Conservation (phyloP, 2,797 vertebrate genomes). For the Thalassophryne amazonica region DNA sequence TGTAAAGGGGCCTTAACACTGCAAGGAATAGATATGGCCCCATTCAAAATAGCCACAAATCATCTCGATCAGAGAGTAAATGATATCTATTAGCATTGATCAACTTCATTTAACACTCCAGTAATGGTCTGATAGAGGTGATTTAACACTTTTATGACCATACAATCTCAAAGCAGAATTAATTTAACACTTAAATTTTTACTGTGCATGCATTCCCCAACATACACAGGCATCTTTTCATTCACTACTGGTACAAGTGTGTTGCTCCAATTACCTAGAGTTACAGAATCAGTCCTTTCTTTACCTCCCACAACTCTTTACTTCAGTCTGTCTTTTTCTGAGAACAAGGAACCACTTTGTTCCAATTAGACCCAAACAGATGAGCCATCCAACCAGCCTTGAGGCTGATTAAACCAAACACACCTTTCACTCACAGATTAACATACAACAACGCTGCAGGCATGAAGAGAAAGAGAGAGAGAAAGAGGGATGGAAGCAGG, state of each 20-base stretch:
- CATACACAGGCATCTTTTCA: neutral
- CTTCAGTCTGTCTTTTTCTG: slow-evolving; percentile 10
- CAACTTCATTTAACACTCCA: too few relatives aligned
- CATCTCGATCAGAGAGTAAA: too few relatives aligned
- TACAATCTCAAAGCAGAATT: too few relatives aligned
- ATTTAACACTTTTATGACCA: too few relatives aligned
- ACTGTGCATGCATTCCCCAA: neutral
- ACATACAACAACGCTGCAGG: slow-evolving; percentile 39
- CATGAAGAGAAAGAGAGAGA: slow-evolving; percentile 4
- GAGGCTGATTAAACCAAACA: slow-evolving; percentile 64
- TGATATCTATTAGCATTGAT: too few relatives aligned
- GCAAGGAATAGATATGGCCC: too few relatives aligned
- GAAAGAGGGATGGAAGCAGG: neutral
- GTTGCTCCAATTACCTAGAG: slow-evolving; percentile 60
- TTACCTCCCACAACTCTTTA: slow-evolving; percentile 26
- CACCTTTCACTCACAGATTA: slow-evolving; percentile 60
- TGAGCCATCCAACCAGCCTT: slow-evolving; percentile 51
- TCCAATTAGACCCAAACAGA: slow-evolving; percentile 71
- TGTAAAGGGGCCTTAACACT: too few relatives aligned
- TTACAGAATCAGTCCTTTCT: slow-evolving; percentile 45
- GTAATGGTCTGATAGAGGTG: too few relatives aligned
- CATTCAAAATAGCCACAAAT: too few relatives aligned
- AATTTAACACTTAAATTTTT: too few relatives aligned
- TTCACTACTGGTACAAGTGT: slow-evolving; percentile 18
- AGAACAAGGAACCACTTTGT: slow-evolving; percentile 70